These are phyloP conservation scores for Cydia fagiglandana DNA, from an alignment of 1,140 invertebrate species.

Conservation along the genomic window DNA sequence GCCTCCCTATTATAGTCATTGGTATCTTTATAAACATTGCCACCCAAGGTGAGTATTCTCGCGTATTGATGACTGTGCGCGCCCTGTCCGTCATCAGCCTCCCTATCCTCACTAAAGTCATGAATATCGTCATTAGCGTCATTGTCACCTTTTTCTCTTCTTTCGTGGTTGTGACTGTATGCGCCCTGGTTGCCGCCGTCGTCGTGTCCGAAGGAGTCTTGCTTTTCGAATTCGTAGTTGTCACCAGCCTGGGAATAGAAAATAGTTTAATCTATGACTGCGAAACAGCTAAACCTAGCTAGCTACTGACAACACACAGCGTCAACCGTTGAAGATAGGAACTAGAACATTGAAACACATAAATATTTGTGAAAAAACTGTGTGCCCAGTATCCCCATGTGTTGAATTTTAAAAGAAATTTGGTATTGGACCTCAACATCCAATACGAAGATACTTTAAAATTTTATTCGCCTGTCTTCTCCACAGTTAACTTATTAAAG, in stretches of 20 bases:
- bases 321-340: too few species aligned
- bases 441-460: too few species aligned
- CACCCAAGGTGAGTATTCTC: not conserved
- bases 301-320: too few species aligned
- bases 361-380: too few species aligned
- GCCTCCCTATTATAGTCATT: not conserved
- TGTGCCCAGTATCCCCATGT: too few species aligned
- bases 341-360: too few species aligned
- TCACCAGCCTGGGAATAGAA: slow-evolving; percentile 77
- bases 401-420: too few species aligned
- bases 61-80: not conserved
- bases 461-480: too few species aligned
- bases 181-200: slow-evolving; percentile 64
- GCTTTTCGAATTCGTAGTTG: slow-evolving; percentile 84
- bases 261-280: too few species aligned
- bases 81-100: not conserved
- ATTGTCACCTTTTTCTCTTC: slow-evolving; percentile 51
- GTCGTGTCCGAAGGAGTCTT: slow-evolving; percentile 81
- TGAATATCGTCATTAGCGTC: not conserved
- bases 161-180: slow-evolving; percentile 64
- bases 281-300: too few species aligned
- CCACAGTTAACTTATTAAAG: too few species aligned
- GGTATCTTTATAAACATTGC: not conserved
- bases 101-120: not conserved
- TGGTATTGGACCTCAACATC: too few species aligned